Evolutionary conservation across 1,140 invertebrate genomes (phyloP).

Genomic region (Choristoneura fumiferana): DNA sequence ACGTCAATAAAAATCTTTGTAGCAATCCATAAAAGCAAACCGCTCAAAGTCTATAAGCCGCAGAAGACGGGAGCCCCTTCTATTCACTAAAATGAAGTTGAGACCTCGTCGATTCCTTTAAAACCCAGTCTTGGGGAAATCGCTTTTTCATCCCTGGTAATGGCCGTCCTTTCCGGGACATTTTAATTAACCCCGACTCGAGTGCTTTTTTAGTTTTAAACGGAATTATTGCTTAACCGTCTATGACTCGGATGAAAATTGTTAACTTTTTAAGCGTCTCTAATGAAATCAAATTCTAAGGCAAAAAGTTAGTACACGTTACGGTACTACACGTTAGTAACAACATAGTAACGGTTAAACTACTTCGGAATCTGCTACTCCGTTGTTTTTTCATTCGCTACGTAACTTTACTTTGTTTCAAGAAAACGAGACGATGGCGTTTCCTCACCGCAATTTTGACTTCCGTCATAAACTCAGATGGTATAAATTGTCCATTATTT

Average conservation of each 20-base stretch:
- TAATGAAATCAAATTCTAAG: too few species aligned
- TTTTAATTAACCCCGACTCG: conserved; percentile 71
- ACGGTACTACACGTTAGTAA: too few species aligned
- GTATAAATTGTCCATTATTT: conserved; percentile 7
- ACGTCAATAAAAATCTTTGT: conserved; percentile 47
- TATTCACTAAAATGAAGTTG: conserved; percentile 56
- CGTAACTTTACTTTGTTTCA: conserved; percentile 19
- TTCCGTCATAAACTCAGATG: background rate
- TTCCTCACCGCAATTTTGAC: background rate
- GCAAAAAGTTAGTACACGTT: too few species aligned
- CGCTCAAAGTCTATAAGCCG: conserved; percentile 48
- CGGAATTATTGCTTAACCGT: conserved; percentile 56
- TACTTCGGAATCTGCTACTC: too few species aligned
- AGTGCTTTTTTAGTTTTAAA: conserved; percentile 64
- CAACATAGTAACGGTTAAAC: too few species aligned
- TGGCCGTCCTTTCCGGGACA: conserved; percentile 59
- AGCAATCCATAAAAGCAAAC: conserved; percentile 47
- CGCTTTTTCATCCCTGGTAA: conserved; percentile 72
- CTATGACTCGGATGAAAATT: too few species aligned
- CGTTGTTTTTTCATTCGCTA: too few species aligned
- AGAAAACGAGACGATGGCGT: conserved; percentile 9
- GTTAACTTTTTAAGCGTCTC: too few species aligned
- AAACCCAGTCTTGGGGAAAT: conserved; percentile 65
- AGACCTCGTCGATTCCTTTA: conserved; percentile 65
- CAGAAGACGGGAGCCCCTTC: conserved; percentile 33